phyloP scores from a whole-genome alignment of 2,888 invertebrate species.

The Melipona bicolor region DNA sequence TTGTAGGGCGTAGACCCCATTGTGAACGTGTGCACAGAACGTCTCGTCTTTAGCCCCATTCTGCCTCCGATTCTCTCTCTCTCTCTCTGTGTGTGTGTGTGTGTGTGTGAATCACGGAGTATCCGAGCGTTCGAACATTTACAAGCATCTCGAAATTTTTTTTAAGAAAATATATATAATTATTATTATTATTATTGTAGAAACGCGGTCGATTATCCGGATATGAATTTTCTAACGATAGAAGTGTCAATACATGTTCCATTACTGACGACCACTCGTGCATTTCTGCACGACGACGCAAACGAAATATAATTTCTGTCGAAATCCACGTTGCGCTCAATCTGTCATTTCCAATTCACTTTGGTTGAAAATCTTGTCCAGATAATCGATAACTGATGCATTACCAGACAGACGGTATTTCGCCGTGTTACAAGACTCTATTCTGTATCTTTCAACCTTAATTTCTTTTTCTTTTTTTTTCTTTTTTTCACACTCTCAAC shows the following conservation, averaged over 20 bases:
- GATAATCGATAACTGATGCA: background rate
- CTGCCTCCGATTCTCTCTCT: background rate
- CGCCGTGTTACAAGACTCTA: background rate
- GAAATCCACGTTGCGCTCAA: background rate
- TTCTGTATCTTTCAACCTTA: background rate
- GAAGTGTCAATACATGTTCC: background rate
- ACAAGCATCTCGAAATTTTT: background rate
- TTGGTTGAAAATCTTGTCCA: background rate
- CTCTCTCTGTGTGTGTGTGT: too few relatives aligned
- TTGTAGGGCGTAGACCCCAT: too few relatives aligned
- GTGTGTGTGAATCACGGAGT: background rate
- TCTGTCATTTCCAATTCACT: background rate
- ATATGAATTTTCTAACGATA: background rate
- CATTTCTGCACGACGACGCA: background rate
- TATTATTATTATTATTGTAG: too few relatives aligned
- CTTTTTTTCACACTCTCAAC: too few relatives aligned
- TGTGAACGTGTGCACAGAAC: background rate
- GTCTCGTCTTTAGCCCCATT: background rate
- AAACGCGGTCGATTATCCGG: background rate
- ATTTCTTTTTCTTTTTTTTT: background rate
- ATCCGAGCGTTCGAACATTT: constrained; percentile 19
- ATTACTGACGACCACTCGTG: too few relatives aligned
- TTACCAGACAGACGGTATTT: background rate
- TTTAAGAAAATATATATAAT: background rate
- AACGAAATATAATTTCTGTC: background rate